Evolutionary conservation across 2,888 invertebrate genomes (phyloP).

Genomic region (Cosmia trapezina): DNA sequence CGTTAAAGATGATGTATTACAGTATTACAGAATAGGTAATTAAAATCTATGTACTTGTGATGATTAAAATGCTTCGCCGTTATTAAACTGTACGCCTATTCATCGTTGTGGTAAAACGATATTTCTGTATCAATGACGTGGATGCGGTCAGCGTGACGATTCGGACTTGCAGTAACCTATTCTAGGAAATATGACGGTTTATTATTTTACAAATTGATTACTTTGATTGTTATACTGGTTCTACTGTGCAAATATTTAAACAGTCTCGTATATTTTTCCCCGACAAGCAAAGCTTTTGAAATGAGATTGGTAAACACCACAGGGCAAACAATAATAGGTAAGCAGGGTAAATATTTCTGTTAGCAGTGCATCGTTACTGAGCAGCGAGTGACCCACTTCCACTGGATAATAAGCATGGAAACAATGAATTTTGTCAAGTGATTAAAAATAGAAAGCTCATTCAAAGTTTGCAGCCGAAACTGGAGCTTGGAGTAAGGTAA

Average conservation of each 20-base stretch:
- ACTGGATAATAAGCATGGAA: constrained; percentile 58
- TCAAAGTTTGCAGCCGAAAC: constrained; percentile 50
- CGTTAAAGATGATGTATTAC: constrained; percentile 65
- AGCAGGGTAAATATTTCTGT: constrained; percentile 54
- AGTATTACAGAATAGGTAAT: constrained; percentile 63
- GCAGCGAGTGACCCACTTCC: constrained; percentile 50
- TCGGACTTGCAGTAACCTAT: constrained; percentile 19
- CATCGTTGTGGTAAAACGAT: constrained; percentile 41
- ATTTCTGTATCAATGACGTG: constrained; percentile 48
- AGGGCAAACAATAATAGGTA: constrained; percentile 41
- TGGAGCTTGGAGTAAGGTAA: constrained; percentile 28
- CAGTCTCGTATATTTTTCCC: constrained; percentile 35
- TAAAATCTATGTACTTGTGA: constrained; percentile 54
- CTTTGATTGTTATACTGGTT: constrained; percentile 27
- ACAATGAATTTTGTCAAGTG: constrained; percentile 56
- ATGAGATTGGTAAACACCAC: constrained; percentile 48
- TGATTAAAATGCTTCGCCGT: constrained; percentile 49
- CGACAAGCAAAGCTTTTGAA: constrained; percentile 40
- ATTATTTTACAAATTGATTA: constrained; percentile 26
- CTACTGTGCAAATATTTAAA: constrained; percentile 31
- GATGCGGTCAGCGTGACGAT: constrained; percentile 43
- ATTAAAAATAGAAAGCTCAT: constrained; percentile 58
- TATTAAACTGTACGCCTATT: constrained; percentile 50
- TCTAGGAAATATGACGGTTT: constrained; percentile 22
- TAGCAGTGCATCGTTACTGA: constrained; percentile 54